A percentile compares a stretch with the other conserved stretches of the same genome.
Conservation (phyloP, 2,888 invertebrate species). For the Lycophotia porphyrea region DNA sequence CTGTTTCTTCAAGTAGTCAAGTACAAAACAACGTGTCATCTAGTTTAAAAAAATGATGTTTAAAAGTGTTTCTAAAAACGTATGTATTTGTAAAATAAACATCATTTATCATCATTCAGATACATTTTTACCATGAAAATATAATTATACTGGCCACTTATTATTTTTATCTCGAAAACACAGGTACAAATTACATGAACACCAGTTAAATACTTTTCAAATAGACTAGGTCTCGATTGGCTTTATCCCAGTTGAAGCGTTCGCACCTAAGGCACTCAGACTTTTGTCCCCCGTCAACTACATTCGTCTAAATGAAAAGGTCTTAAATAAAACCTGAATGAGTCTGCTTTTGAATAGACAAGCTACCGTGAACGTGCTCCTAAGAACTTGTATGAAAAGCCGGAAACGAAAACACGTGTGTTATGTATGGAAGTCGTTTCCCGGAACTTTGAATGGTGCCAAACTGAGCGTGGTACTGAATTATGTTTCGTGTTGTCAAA, state of each 20-base stretch:
- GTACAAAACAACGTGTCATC: too few relatives aligned
- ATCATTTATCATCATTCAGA: too few relatives aligned
- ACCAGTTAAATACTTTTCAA: slow-evolving; percentile 71
- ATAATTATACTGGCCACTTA: too few relatives aligned
- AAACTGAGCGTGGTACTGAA: slow-evolving; percentile 56
- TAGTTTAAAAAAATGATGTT: too few relatives aligned
- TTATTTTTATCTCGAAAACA: slow-evolving; percentile 33
- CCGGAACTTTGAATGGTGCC: slow-evolving; percentile 54
- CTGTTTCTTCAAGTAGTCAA: too few relatives aligned
- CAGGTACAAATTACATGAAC: slow-evolving; percentile 24
- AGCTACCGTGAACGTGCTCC: slow-evolving; percentile 62
- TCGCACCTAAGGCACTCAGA: slow-evolving; percentile 48
- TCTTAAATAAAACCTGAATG: slow-evolving; percentile 69
- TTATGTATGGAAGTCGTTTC: slow-evolving; percentile 47
- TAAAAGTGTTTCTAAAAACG: too few relatives aligned
- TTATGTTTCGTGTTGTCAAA: slow-evolving; percentile 49
- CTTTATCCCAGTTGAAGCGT: slow-evolving; percentile 70
- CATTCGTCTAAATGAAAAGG: slow-evolving; percentile 69
- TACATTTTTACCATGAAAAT: not conserved
- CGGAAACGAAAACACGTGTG: slow-evolving; percentile 42
- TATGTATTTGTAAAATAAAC: too few relatives aligned
- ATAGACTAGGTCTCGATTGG: slow-evolving; percentile 77
- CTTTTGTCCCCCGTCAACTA: slow-evolving; percentile 62
- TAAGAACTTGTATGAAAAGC: slow-evolving; percentile 59
- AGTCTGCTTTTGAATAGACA: slow-evolving; percentile 67